A percentile compares a stretch with the other conserved stretches of the same genome.
Evolutionary conservation across 2,888 invertebrate species (phyloP).

Genomic region (Acronicta leporina): DNA sequence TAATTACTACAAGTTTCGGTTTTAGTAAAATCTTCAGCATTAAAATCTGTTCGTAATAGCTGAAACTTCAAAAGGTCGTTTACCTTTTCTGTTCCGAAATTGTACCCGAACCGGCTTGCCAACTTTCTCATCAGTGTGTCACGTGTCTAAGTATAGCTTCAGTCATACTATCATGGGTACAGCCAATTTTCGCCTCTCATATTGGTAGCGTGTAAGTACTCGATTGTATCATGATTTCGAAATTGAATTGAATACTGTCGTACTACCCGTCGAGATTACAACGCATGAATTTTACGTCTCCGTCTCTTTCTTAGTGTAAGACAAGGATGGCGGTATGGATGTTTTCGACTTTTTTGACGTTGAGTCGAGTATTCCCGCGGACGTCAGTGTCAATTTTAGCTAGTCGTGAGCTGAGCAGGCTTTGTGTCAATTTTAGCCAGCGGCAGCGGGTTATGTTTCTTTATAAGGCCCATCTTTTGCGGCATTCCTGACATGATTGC

Average conservation of each 20-base stretch:
- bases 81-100: too few species aligned
- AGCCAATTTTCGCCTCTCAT: conserved; percentile 85
- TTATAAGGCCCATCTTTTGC: conserved; percentile 73
- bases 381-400: conserved; percentile 75
- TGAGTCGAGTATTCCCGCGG: conserved; percentile 34
- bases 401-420: conserved; percentile 63
- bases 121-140: conserved; percentile 56
- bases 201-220: conserved; percentile 84
- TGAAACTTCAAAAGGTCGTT: too few species aligned
- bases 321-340: conserved; percentile 45
- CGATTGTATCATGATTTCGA: conserved; percentile 81
- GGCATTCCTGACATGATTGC: conserved; percentile 77
- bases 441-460: conserved; percentile 59
- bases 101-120: conserved; percentile 9
- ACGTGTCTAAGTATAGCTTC: conserved; percentile 71
- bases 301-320: conserved; percentile 44
- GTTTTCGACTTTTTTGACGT: conserved; percentile 47
- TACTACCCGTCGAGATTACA: conserved; percentile 52
- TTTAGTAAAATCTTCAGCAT: too few species aligned
- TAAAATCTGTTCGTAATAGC: too few species aligned
- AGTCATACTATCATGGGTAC: conserved; percentile 74
- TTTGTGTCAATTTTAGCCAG: conserved; percentile 77
- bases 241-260: conserved; percentile 83
- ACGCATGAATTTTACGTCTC: conserved; percentile 50
- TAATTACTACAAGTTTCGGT: too few species aligned